These are phyloP conservation scores for Somateria mollissima DNA, from an alignment of 2,797 vertebrate species.

Conservation along the genomic window DNA sequence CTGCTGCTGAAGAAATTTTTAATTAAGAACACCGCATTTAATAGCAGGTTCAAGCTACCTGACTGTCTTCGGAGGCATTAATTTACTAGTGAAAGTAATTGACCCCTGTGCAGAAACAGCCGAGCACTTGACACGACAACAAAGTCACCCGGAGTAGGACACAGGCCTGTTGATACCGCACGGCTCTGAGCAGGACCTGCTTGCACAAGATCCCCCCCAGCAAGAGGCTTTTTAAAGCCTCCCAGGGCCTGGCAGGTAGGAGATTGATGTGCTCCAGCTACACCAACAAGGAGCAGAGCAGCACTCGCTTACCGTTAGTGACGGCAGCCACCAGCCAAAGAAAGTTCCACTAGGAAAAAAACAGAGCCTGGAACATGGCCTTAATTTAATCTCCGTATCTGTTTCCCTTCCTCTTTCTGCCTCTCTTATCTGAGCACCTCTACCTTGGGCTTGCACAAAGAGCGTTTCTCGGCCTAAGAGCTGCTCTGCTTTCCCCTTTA, in stretches of 20 bases:
- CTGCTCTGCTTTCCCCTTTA: neutral
- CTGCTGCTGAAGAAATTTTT: neutral
- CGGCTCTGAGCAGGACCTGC: neutral
- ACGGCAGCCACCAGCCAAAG: neutral
- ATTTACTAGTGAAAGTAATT: slow-evolving; percentile 3
- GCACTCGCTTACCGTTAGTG: fast-evolving
- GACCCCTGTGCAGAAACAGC: neutral
- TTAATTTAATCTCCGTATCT: neutral
- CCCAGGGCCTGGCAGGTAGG: neutral
- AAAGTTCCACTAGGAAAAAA: neutral
- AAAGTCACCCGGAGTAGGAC: neutral
- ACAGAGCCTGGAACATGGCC: fast-evolving
- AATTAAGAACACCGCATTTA: slow-evolving; percentile 1
- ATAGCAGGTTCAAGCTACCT: neutral
- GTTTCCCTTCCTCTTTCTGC: neutral
- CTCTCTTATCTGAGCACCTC: neutral
- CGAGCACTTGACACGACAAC: neutral
- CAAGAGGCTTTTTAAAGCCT: neutral
- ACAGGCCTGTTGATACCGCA: neutral
- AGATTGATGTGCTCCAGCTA: neutral
- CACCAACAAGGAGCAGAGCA: neutral
- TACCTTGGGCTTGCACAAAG: neutral
- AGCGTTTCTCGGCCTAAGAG: neutral
- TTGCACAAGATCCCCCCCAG: neutral
- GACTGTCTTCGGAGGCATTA: neutral